These are phyloP conservation scores for Nibea albiflora DNA, from an alignment of 2,113 vertebrate genomes.

Conservation along the genomic window DNA sequence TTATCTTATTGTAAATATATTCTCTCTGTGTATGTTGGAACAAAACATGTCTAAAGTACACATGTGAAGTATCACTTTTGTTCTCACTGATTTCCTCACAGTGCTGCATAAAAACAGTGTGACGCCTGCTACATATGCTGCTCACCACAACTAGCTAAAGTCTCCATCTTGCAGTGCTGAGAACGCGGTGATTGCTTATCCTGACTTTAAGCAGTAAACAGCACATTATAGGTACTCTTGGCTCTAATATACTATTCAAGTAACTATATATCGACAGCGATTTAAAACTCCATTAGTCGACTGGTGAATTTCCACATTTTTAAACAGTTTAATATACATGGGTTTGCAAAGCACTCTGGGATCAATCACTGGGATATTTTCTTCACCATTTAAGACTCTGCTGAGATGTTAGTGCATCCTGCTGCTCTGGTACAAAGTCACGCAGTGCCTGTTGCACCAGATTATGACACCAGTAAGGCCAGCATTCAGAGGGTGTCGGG, in stretches of 20 bases:
- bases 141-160: not conserved
- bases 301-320: constrained; percentile 25
- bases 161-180: constrained; percentile 16
- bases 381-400: constrained; percentile 22
- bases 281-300: constrained; percentile 45
- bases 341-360: constrained; percentile 17
- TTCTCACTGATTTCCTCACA: not conserved
- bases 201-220: constrained; percentile 11
- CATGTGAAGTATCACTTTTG: not conserved
- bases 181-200: not conserved
- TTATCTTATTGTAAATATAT: not conserved
- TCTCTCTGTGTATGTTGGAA: not conserved
- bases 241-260: constrained; percentile 27
- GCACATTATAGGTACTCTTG: constrained; percentile 21
- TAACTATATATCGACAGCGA: constrained; percentile 37
- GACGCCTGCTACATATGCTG: not conserved
- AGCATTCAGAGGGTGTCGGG: constrained; percentile 31
- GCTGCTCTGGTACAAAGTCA: constrained; percentile 19
- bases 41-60: not conserved
- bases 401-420: not conserved
- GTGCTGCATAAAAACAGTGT: not conserved
- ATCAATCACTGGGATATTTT: constrained; percentile 41
- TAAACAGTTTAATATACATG: constrained; percentile 44
- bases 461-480: constrained; percentile 6
- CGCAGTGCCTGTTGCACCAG: not conserved